Conservation (phyloP, 2,888 invertebrate species). For the Labia minor region DNA sequence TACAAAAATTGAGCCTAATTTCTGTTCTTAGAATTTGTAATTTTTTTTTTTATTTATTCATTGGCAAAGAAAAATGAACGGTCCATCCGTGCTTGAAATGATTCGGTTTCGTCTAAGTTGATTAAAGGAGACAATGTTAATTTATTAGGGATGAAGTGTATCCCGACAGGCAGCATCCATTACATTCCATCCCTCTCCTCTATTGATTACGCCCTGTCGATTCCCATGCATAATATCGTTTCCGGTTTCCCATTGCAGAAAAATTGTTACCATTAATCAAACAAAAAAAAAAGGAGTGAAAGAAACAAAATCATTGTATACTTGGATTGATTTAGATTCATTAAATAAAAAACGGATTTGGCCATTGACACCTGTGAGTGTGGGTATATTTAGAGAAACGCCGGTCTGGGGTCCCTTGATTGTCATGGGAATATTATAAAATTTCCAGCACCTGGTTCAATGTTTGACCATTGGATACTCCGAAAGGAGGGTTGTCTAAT, state of each 20-base stretch:
- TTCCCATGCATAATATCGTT: background rate
- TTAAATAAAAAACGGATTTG: conserved; percentile 8
- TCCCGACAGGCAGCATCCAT: background rate
- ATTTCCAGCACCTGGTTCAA: background rate
- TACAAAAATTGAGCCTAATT: too few relatives aligned
- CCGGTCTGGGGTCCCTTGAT: background rate
- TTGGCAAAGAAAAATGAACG: too few relatives aligned
- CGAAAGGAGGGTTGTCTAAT: background rate
- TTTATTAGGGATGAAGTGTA: background rate
- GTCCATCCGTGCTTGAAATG: too few relatives aligned
- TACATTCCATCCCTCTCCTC: background rate
- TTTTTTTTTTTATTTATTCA: too few relatives aligned
- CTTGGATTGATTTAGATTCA: conserved; percentile 13
- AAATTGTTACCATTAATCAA: conserved; percentile 7
- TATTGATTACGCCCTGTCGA: background rate
- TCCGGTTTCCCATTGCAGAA: background rate
- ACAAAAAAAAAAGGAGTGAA: background rate
- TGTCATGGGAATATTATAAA: background rate
- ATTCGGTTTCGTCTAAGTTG: background rate
- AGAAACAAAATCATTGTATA: background rate
- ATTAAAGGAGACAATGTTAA: background rate
- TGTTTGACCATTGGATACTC: background rate
- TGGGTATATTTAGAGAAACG: background rate
- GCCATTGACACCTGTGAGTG: background rate
- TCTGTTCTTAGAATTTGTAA: too few relatives aligned